Evolutionary conservation across 1,140 invertebrate species (phyloP).

Genomic region (Macrobrachium nipponense): DNA sequence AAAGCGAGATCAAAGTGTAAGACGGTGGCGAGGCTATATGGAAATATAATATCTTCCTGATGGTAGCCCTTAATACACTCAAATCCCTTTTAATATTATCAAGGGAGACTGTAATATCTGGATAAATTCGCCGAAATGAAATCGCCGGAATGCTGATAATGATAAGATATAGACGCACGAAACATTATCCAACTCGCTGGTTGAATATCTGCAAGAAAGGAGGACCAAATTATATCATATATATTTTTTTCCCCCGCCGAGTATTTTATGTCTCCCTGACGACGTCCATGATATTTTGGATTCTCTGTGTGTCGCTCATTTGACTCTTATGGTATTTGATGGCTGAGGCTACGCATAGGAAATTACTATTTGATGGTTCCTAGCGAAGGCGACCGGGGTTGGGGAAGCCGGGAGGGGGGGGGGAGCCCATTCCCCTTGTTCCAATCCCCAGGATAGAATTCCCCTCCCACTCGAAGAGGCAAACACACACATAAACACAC

Average conservation of each 20-base stretch:
- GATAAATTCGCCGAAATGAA: constrained; percentile 30
- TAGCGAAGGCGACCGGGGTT: neutral
- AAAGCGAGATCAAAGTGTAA: constrained; percentile 36
- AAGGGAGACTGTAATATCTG: constrained; percentile 37
- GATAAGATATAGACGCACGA: too few relatives aligned
- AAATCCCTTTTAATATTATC: constrained; percentile 58
- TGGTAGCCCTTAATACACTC: constrained; percentile 52
- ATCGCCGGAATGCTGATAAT: neutral
- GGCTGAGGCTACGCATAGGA: constrained; percentile 16
- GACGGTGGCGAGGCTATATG: constrained; percentile 36
- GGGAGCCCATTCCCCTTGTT: neutral
- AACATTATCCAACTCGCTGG: too few relatives aligned
- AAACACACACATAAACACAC: too few relatives aligned
- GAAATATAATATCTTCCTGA: constrained; percentile 61
- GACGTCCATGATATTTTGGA: constrained; percentile 21
- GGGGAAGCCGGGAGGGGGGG: neutral
- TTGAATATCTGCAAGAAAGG: neutral
- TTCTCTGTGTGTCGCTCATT: constrained; percentile 30
- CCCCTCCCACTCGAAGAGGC: too few relatives aligned
- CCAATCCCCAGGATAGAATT: too few relatives aligned
- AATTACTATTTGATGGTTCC: constrained; percentile 51
- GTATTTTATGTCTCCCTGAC: constrained; percentile 44
- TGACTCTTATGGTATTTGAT: constrained; percentile 40
- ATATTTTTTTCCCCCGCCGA: constrained; percentile 36
- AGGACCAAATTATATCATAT: constrained; percentile 19